Conservation (phyloP, 30 jellyfish, hydroid and myxozoan genomes). For the Aurelia sp. region DNA sequence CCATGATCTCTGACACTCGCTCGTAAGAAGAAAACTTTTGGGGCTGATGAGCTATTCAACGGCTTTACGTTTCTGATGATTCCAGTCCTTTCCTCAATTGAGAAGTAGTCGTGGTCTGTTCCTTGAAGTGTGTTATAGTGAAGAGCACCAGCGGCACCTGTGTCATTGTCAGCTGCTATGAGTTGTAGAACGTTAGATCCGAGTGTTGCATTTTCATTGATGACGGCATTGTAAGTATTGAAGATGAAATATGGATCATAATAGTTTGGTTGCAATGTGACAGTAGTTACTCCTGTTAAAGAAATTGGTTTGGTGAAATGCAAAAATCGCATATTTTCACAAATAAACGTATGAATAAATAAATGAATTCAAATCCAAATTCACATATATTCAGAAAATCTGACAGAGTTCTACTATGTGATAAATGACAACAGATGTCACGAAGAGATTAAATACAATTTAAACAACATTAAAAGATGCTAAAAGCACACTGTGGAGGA, state of each 20-base stretch:
- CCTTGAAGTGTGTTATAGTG: conserved; percentile 65
- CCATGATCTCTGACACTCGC: conserved; percentile 67
- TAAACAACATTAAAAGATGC: too few species aligned
- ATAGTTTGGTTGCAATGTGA: conserved; percentile 26
- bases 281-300: not conserved
- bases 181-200: conserved; percentile 42
- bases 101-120: conserved; percentile 47
- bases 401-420: too few species aligned
- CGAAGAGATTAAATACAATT: too few species aligned
- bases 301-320: too few species aligned
- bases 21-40: conserved; percentile 52
- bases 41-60: conserved; percentile 23
- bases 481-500: too few species aligned
- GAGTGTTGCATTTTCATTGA: conserved; percentile 49
- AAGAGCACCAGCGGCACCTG: conserved; percentile 71
- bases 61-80: conserved; percentile 31
- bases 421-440: too few species aligned
- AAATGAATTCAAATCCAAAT: too few species aligned
- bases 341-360: too few species aligned
- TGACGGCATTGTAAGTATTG: conserved; percentile 53
- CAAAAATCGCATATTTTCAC: too few species aligned
- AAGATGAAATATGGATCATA: conserved; percentile 50
- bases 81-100: conserved; percentile 66
- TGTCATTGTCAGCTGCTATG: conserved; percentile 68
- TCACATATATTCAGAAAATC: too few species aligned